These are phyloP conservation scores for Piliocolobus tephrosceles DNA, from an alignment of 2,113 vertebrate species.

Conservation along the genomic window DNA sequence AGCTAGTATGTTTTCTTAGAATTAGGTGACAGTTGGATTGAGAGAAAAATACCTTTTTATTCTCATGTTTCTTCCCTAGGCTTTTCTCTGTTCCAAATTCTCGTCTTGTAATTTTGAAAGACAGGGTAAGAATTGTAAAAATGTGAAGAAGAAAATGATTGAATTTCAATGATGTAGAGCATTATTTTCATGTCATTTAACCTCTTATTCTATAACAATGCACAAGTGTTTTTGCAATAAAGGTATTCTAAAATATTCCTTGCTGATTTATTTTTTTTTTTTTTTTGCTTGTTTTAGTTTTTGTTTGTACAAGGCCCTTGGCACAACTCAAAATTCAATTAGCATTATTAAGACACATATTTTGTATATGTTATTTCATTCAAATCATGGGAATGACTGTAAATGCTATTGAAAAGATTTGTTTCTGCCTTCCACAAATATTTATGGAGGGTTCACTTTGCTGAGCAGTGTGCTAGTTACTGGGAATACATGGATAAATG, in stretches of 20 bases:
- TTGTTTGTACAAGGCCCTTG: background rate
- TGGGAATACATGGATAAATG: background rate
- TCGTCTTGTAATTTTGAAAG: background rate
- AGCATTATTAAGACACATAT: background rate
- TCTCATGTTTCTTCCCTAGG: background rate
- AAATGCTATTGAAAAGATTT: background rate
- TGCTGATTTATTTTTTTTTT: background rate
- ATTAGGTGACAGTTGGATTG: background rate
- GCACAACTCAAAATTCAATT: background rate
- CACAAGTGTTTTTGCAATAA: background rate
- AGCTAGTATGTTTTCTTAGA: background rate
- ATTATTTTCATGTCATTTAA: background rate
- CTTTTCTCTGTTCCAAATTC: background rate
- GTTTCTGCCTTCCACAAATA: background rate
- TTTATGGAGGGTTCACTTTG: background rate
- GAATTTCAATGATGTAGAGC: background rate
- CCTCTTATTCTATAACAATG: background rate
- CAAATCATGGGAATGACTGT: background rate
- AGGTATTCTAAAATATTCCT: background rate
- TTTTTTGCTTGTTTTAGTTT: background rate
- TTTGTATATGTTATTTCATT: background rate
- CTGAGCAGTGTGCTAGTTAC: background rate
- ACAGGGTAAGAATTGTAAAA: background rate
- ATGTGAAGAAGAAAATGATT: background rate
- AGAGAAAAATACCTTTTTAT: background rate